These are phyloP conservation scores for Penelope pileata DNA, from an alignment of 2,113 vertebrate species.

Conservation along the genomic window DNA sequence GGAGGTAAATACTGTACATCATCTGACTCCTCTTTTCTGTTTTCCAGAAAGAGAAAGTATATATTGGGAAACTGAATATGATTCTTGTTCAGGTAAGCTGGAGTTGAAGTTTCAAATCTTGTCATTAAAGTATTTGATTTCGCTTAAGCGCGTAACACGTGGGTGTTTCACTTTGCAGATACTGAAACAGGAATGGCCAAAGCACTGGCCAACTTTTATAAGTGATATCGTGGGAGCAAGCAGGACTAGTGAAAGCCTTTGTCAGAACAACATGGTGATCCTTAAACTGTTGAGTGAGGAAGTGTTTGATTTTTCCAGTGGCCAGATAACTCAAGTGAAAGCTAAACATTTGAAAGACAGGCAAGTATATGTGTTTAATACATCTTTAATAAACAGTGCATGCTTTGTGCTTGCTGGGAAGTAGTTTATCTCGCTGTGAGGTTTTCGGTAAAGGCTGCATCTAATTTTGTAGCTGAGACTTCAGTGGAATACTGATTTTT, in stretches of 20 bases:
- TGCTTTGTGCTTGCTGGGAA: neutral
- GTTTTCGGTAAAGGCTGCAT: neutral
- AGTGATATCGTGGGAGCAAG: conserved; percentile 98
- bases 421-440: neutral
- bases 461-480: neutral
- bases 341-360: conserved; percentile 99
- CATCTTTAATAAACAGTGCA: neutral
- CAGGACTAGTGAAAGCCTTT: conserved; percentile 96
- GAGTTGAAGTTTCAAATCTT: neutral
- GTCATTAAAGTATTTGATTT: accelerated
- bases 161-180: conserved; percentile 79
- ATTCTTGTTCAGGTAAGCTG: conserved; percentile 93
- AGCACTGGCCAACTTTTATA: conserved; percentile 99
- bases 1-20: neutral
- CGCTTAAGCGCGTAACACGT: neutral
- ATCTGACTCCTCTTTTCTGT: neutral
- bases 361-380: conserved; percentile 73
- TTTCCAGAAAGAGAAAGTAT: conserved; percentile 93
- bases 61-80: conserved; percentile 97
- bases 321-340: conserved; percentile 98
- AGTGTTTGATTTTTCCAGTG: conserved; percentile 99
- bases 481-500: neutral
- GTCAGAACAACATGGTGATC: conserved; percentile 99
- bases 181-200: conserved; percentile 98
- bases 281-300: conserved; percentile 97